Conservation (phyloP, 2,113 vertebrate genomes). For the Pachyramphus minor region DNA sequence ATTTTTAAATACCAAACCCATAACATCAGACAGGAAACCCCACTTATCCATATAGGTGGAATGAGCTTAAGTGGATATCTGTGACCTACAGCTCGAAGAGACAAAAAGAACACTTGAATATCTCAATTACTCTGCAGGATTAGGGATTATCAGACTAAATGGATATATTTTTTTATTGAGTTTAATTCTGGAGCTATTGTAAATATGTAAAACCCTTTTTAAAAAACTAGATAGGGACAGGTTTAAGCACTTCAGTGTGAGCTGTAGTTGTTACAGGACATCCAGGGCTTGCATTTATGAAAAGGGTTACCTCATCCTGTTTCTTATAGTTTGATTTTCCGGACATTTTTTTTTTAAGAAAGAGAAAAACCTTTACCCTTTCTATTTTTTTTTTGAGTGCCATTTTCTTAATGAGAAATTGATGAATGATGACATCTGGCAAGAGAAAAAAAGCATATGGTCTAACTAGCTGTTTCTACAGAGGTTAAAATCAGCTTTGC, state of each 20-base stretch:
- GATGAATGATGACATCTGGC: slow-evolving; percentile 80
- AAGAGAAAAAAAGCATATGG: slow-evolving; percentile 77
- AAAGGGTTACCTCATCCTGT: background rate
- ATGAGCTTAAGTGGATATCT: background rate
- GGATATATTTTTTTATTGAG: background rate
- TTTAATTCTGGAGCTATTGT: background rate
- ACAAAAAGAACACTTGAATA: background rate
- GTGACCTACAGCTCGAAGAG: background rate
- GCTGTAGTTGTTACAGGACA: background rate
- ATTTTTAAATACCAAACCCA: background rate
- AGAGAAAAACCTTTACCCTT: background rate
- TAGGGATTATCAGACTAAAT: background rate
- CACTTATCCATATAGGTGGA: background rate
- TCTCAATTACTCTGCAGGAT: background rate
- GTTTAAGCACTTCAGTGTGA: background rate
- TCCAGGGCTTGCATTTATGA: background rate
- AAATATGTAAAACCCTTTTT: background rate
- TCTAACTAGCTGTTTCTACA: slow-evolving; percentile 75
- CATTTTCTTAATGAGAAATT: slow-evolving; percentile 80
- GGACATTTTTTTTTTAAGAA: background rate
- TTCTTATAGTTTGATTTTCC: slow-evolving; percentile 2
- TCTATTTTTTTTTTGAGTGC: slow-evolving; percentile 6
- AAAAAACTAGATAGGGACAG: background rate
- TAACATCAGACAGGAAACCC: background rate
- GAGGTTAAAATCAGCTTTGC: slow-evolving; percentile 78